Conservation (phyloP, 2,113 vertebrate species). For the Aptenodytes patagonicus region DNA sequence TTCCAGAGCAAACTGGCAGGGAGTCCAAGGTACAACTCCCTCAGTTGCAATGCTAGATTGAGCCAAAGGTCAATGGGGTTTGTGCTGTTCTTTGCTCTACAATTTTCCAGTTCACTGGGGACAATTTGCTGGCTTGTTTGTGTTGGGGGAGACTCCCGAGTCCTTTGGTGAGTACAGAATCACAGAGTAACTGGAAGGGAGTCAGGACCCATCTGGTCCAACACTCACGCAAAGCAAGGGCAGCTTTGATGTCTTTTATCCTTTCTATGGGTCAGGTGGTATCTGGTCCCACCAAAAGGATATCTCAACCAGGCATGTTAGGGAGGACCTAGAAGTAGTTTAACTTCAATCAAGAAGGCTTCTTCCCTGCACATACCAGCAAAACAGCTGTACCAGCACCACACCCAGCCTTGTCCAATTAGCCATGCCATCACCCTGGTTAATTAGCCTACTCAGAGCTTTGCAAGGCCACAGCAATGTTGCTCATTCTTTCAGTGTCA, state of each 20-base stretch:
- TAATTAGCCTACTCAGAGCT: not conserved
- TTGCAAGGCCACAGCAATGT: not conserved
- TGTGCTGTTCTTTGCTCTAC: not conserved
- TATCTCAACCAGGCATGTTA: not conserved
- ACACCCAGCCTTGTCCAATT: not conserved
- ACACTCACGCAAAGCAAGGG: not conserved
- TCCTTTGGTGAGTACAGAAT: not conserved
- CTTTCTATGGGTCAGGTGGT: not conserved
- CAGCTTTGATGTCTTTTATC: not conserved
- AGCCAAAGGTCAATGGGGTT: not conserved
- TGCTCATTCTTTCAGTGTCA: not conserved
- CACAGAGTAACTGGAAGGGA: not conserved
- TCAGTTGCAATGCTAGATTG: not conserved
- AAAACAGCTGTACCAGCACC: not conserved
- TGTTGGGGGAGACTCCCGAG: not conserved
- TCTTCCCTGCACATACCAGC: not conserved
- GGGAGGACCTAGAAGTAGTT: not conserved
- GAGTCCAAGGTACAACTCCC: not conserved
- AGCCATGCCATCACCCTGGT: not conserved
- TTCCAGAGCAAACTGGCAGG: not conserved
- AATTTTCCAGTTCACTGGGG: not conserved
- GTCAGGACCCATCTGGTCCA: not conserved
- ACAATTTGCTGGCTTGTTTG: not conserved
- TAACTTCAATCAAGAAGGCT: not conserved
- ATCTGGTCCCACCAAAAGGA: not conserved